Percentiles rank a stretch among this genome's conserved stretches.
phyloP scores from a whole-genome alignment of 1,140 invertebrate species.

The Drosophila nigromelanica region DNA sequence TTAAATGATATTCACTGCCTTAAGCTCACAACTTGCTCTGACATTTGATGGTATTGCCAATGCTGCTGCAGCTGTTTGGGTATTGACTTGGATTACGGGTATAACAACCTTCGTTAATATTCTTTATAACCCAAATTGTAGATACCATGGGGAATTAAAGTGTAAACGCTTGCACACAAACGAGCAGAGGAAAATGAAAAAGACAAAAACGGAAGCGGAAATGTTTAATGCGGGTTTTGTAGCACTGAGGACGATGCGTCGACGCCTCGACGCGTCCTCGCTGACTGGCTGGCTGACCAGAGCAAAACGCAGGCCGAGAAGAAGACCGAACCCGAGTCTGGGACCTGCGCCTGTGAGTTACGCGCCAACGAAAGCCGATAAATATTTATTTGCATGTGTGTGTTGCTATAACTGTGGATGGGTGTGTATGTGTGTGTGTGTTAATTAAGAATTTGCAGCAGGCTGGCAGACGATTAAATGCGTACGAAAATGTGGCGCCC shows the following conservation, averaged over 20 bases:
- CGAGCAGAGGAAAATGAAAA: slow-evolving; percentile 31
- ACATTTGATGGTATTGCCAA: too few relatives aligned
- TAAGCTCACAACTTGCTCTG: too few relatives aligned
- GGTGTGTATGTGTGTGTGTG: slow-evolving; percentile 42
- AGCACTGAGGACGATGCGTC: slow-evolving; percentile 22
- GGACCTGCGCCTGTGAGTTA: slow-evolving; percentile 44
- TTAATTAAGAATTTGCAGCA: slow-evolving; percentile 73
- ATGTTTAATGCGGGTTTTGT: slow-evolving; percentile 57
- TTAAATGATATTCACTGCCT: too few relatives aligned
- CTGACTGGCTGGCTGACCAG: slow-evolving; percentile 23
- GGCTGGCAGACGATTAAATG: slow-evolving; percentile 70
- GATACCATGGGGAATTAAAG: slow-evolving; percentile 35
- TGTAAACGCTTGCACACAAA: slow-evolving; percentile 31
- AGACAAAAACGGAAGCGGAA: slow-evolving; percentile 47
- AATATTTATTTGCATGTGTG: slow-evolving; percentile 69
- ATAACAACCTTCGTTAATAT: slow-evolving; percentile 4
- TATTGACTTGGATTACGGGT: slow-evolving; percentile 2
- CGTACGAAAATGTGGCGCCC: slow-evolving; percentile 60
- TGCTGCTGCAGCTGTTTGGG: not conserved
- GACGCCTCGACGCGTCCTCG: slow-evolving; percentile 20
- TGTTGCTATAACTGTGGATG: not conserved
- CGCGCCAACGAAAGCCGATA: slow-evolving; percentile 62
- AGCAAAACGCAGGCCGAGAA: not conserved
- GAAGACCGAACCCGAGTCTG: slow-evolving; percentile 1
- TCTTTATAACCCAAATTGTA: slow-evolving; percentile 13